Base-by-base conservation (phyloP, 2,797 vertebrate genomes). In the Smutsia gigantea region DNA sequence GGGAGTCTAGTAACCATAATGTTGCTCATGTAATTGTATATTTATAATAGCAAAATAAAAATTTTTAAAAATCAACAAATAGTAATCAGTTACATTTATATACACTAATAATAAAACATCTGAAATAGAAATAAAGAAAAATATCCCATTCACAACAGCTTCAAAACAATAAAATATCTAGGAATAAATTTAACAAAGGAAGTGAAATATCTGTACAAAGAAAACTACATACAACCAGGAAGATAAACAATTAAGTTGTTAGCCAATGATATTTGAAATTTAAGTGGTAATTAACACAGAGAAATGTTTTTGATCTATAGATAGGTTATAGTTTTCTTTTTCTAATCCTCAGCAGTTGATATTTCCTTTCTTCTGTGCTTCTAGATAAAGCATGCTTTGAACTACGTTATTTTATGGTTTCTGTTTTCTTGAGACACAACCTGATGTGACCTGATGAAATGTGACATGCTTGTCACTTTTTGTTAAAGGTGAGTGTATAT, bases 371-470 rank as follows among this genome's bases (percentile, higher is more conserved):
- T 88, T 69, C 88, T 97, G 37, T 72, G 87, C 10, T 89, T 87
- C 21, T 87, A 63, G 13, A 39, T 83, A 78, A 97, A 90, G 77
- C 10, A 72, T 39, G 12, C 34, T 97, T 97, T 98, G 64, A 97
- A 92, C 39, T 69, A 46, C 11, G 9, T 96, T 97, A 97, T 95
- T 71, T 90, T 61, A 94, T n/a, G 10, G 49, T 98, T 72, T 94
- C 57, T 85, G 42, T 97, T 96, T 94, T 96, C 91, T 97, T 27
- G 8, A 96, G 68, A 91, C 39, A 94, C 79, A 97, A 78, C n/a
- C 81, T 97, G 74, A 97, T 90, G 31, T 93, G 86, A 90, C 87
- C 93, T 95, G 81, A 98, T 98, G 96, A 98, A 98, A 98, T 96
- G 68, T 97, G 95, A 97, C 95, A 96, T 57, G 92, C 95, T 78